These are phyloP conservation scores for Drosophila prolongata DNA, from an alignment of 2,888 invertebrate genomes.

Conservation along the genomic window DNA sequence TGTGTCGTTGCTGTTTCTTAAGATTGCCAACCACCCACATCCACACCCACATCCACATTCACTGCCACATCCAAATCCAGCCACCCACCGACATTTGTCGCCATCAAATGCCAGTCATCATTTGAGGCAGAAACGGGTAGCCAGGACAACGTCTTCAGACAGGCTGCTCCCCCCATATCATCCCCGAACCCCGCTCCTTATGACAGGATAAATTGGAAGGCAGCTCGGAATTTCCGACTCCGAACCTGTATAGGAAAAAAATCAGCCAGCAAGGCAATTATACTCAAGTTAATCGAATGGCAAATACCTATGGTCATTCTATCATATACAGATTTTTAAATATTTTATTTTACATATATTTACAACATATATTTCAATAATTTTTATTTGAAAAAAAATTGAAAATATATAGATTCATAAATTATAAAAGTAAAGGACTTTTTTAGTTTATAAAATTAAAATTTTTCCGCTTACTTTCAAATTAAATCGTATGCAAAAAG, in stretches of 20 bases:
- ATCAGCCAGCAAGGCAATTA: not conserved
- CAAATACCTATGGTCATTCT: not conserved
- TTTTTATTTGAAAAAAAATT: too few relatives aligned
- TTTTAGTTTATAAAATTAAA: too few relatives aligned
- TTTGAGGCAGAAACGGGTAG: conserved; percentile 51
- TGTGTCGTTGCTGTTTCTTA: conserved; percentile 72
- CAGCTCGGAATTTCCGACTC: conserved; percentile 1
- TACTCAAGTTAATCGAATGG: not conserved
- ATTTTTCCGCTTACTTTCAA: not conserved
- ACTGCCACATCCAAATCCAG: not conserved
- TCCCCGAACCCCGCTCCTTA: conserved; percentile 7
- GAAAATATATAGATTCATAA: too few relatives aligned
- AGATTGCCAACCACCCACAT: conserved; percentile 55
- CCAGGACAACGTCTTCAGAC: conserved; percentile 57
- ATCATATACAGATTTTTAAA: too few relatives aligned
- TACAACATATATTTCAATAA: too few relatives aligned
- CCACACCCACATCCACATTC: not conserved
- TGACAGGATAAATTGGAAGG: conserved; percentile 27
- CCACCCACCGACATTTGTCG: conserved; percentile 12
- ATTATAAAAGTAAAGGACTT: too few relatives aligned
- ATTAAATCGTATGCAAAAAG: not conserved
- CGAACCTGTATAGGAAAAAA: not conserved
- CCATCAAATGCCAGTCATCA: conserved; percentile 50
- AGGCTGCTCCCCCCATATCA: conserved; percentile 7
- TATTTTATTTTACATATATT: too few relatives aligned